Evolutionary conservation across 2,113 vertebrate genomes (phyloP), one percentile per base, ranked within the genome.

Genomic region (Notothenia coriiceps): DNA sequence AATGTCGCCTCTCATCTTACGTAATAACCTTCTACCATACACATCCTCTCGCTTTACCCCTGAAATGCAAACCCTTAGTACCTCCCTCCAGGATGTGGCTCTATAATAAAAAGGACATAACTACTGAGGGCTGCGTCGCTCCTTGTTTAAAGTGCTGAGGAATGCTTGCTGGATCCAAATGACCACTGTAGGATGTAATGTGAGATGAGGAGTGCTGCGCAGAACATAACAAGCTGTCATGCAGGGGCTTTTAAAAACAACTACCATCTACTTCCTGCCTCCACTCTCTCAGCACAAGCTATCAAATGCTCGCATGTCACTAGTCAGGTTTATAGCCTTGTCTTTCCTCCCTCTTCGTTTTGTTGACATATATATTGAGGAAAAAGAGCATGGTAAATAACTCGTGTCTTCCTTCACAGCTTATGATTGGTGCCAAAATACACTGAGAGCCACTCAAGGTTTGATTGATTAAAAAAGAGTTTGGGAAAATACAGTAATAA

Each of bases 1-100:
- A 90, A 82, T 61, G 78, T 14, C 74, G 25, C 59, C 78, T 81
- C 82, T 74, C 70, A 46, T 85, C 84, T 93, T 93, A 89, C 46
- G 66, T 77, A 92, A 91, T 74, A 74, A 78, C 55, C 2, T 51
- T 77, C 56, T 50, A 50, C 47, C 9, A 74, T 51, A 74, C 82
- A 86, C 74, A 63, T 85, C 50, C 59, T 56, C 52, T 54, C 25
- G 3, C 25, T 29, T 29, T 29, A 29, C 2, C 25, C 2, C 25
- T 29, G 29, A 67, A 80, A 40, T 12, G 18, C 44, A 44, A 57
- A 70, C 11, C 4, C 29, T 5, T 52, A 4, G 2, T 35, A 1
- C 25, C 33, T 50, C 47, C 62, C 62, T 10, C 14, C 25, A 10
- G 69, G 25, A 25, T 25, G 25, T 25, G 25, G 25, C 25, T 25